Evolutionary conservation across 2,113 vertebrate species (phyloP), one percentile per base, ranked within the genome.

Genomic region (Vimba vimba): DNA sequence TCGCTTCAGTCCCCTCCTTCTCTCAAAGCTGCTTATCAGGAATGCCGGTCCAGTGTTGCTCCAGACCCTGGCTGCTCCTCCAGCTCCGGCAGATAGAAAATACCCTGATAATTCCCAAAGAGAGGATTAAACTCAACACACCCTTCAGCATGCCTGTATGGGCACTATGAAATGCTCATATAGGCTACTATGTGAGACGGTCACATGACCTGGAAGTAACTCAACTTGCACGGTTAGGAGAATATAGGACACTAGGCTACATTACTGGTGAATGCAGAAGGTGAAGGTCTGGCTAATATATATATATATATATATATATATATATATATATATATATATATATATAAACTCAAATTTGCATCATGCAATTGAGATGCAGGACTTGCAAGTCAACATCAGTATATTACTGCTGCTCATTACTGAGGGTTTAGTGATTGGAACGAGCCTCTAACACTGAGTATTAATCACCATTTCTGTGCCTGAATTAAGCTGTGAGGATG

Each of bases 21-120:
- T 68, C n/a, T 57, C 36, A 89, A 87, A 87, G 84, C 88, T 86
- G 88, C 81, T 89, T 87, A 89, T 80, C 68, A 30, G 71, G 79
- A 47, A 69, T 43, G 83, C n/a, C 33, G 69, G 39, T 71, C 81
- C 36, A 69, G 75, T 11, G 6, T 17, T n/a, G 30, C 50, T 43
- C 27, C 60, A 68, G 78, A 85, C 39, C 39, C 60, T 19, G 33
- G 36, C 59, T 68, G 60, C 75, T 83, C 60, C 60, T 43, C 50
- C 69, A 60, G 71, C 82, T 81, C 60, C 75, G 60, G 57, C 86
- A 85, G 82, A 88, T 84, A 83, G 87, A 86, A 82, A 77, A 79
- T 47, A 36, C 76, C 82, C 75, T 27, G 84, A 85, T 90, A 85
- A 90, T 86, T 90, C 86, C 87, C 30, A 59, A 86, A 87, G 43